Conservation (phyloP, 2,888 invertebrate species). For the Schizotus pectinicornis region DNA sequence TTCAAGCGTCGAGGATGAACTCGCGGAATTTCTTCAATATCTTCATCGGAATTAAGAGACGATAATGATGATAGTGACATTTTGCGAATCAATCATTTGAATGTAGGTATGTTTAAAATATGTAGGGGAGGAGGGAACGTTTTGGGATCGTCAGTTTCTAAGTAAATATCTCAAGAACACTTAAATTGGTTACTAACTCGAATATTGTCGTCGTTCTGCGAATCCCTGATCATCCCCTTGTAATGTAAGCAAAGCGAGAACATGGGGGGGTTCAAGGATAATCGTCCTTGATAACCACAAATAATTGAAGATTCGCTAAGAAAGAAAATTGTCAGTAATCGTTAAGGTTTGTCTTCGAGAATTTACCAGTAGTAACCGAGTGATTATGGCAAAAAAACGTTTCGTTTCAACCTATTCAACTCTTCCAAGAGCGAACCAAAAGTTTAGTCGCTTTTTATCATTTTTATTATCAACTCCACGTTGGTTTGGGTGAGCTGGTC, state of each 20-base stretch:
- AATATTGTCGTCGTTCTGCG: slow-evolving; percentile 72
- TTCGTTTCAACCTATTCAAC: slow-evolving; percentile 63
- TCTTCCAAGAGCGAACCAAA: slow-evolving; percentile 77
- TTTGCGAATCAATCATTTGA: too few relatives aligned
- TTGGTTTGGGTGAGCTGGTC: slow-evolving; percentile 64
- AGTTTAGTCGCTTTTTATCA: slow-evolving; percentile 76
- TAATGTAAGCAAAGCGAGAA: slow-evolving; percentile 77
- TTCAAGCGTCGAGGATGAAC: too few relatives aligned
- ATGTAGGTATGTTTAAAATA: too few relatives aligned
- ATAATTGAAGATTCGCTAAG: slow-evolving; percentile 76
- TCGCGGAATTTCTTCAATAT: too few relatives aligned
- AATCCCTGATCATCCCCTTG: slow-evolving; percentile 69
- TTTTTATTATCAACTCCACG: slow-evolving; percentile 78
- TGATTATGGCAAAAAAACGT: slow-evolving; percentile 71
- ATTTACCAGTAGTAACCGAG: slow-evolving; percentile 74
- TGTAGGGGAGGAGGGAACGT: too few relatives aligned
- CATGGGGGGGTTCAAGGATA: slow-evolving; percentile 82
- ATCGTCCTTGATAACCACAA: slow-evolving; percentile 80
- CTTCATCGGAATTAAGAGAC: too few relatives aligned
- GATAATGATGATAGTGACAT: too few relatives aligned
- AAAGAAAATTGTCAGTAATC: slow-evolving; percentile 34
- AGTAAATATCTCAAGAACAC: slow-evolving; percentile 72
- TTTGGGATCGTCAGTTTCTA: slow-evolving; percentile 75
- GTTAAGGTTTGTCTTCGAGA: neutral
- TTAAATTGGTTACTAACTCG: slow-evolving; percentile 59